These are phyloP conservation scores for Neodiprion pinetum DNA, from an alignment of 1,140 invertebrate species.

Conservation along the genomic window DNA sequence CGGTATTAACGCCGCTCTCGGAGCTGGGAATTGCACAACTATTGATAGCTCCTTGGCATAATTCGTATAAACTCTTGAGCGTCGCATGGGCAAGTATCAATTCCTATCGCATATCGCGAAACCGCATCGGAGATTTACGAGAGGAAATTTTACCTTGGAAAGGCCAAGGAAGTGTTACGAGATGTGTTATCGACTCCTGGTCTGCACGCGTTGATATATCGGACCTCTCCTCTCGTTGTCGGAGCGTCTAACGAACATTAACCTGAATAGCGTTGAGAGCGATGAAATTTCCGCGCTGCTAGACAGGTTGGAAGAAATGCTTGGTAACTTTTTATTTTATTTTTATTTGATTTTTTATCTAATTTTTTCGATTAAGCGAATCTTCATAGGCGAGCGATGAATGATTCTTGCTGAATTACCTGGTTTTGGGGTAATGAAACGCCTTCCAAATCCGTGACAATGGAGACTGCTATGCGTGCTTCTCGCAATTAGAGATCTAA, in stretches of 20 bases:
- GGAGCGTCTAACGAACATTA: not conserved
- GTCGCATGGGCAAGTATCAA: not conserved
- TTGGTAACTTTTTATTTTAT: too few relatives aligned
- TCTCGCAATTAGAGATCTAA: too few relatives aligned
- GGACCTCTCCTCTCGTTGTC: too few relatives aligned
- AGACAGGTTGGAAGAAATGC: too few relatives aligned
- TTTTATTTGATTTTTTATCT: too few relatives aligned
- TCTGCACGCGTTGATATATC: not conserved
- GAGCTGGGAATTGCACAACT: not conserved
- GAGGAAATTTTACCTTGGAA: conserved; percentile 5
- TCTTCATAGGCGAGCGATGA: too few relatives aligned
- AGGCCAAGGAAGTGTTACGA: conserved; percentile 3
- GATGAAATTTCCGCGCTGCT: not conserved
- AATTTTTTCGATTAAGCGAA: too few relatives aligned
- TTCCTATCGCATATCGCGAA: not conserved
- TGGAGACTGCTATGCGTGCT: too few relatives aligned
- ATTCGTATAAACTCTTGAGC: not conserved
- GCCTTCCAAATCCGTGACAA: too few relatives aligned
- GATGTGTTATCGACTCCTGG: not conserved
- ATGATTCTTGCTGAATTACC: too few relatives aligned
- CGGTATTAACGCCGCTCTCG: not conserved
- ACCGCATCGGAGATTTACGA: not conserved
- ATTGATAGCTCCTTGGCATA: not conserved
- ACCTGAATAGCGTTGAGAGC: not conserved
- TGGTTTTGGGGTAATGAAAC: too few relatives aligned